Evolutionary conservation across 2,113 vertebrate genomes (phyloP).

Genomic region (Gasterosteus nipponicus): DNA sequence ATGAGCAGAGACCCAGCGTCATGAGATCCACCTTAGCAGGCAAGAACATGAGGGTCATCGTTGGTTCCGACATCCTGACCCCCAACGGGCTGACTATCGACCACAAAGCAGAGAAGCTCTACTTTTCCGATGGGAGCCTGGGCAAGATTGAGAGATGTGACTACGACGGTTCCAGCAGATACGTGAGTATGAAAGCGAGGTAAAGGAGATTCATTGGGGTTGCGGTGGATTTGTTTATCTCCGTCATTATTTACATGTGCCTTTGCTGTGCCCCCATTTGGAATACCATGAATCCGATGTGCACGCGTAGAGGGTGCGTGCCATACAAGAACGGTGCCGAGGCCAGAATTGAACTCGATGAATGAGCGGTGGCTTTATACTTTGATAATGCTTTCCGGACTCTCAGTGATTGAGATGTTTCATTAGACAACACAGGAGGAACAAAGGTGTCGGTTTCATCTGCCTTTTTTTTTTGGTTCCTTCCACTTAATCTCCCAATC

Average conservation of each 20-base stretch:
- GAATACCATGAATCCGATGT: neutral
- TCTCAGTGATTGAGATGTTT: slow-evolving; percentile 14
- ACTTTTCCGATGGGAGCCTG: slow-evolving; percentile 95
- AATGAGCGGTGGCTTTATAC: neutral
- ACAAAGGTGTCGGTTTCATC: slow-evolving; percentile 20
- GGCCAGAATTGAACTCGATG: neutral
- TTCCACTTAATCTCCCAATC: slow-evolving; percentile 36
- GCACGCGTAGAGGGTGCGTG: neutral
- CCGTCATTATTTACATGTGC: neutral
- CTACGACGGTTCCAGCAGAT: slow-evolving; percentile 94
- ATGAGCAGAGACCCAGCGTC: slow-evolving; percentile 96
- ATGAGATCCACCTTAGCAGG: slow-evolving; percentile 93
- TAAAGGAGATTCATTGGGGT: neutral
- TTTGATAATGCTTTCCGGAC: neutral
- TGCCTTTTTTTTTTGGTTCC: slow-evolving; percentile 26
- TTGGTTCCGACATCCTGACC: slow-evolving; percentile 92
- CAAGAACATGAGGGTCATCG: slow-evolving; percentile 90
- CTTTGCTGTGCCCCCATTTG: neutral
- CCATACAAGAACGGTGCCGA: neutral
- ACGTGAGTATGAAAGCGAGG: slow-evolving; percentile 85
- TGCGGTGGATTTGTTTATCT: neutral
- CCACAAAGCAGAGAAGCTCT: slow-evolving; percentile 93
- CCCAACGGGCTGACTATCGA: slow-evolving; percentile 97
- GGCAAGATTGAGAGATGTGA: slow-evolving; percentile 97
- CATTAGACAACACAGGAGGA: slow-evolving; percentile 8